These are phyloP conservation scores for Drosophila baimaii DNA, from an alignment of 1,140 invertebrate genomes.

Conservation along the genomic window DNA sequence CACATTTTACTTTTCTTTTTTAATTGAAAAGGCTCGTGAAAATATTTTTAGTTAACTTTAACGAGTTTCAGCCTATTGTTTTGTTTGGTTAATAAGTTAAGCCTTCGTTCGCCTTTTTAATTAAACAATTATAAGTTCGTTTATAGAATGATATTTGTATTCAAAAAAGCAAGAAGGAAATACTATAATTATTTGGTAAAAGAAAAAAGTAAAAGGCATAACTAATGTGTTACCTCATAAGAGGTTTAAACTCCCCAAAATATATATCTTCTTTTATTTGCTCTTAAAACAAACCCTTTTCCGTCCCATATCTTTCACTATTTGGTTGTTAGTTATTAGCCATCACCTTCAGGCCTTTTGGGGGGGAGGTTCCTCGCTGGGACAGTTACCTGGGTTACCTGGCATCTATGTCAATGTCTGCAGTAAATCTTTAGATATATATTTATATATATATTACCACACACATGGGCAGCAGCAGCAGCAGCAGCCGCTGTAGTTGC, in stretches of 20 bases:
- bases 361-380: slow-evolving; percentile 1
- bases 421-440: slow-evolving; percentile 3
- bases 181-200: no score
- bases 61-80: no score
- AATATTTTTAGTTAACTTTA: no score
- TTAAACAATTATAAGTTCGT: no score
- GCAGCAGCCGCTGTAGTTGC: no score
- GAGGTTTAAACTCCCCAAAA: neutral
- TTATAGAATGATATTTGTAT: no score
- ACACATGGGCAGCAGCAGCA: slow-evolving; percentile 15
- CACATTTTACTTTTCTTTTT: neutral
- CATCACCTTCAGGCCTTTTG: neutral
- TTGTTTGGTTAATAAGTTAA: no score
- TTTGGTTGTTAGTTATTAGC: neutral
- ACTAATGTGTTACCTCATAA: no score
- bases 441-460: slow-evolving; percentile 19
- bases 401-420: slow-evolving; percentile 47
- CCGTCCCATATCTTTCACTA: neutral
- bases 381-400: slow-evolving; percentile 6
- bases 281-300: neutral
- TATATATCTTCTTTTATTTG: neutral
- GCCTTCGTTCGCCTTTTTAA: no score
- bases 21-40: neutral
- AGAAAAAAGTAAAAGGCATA: no score
- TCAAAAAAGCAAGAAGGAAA: no score